phyloP scores from a whole-genome alignment of 1,140 invertebrate species.

The Latrodectus geometricus region DNA sequence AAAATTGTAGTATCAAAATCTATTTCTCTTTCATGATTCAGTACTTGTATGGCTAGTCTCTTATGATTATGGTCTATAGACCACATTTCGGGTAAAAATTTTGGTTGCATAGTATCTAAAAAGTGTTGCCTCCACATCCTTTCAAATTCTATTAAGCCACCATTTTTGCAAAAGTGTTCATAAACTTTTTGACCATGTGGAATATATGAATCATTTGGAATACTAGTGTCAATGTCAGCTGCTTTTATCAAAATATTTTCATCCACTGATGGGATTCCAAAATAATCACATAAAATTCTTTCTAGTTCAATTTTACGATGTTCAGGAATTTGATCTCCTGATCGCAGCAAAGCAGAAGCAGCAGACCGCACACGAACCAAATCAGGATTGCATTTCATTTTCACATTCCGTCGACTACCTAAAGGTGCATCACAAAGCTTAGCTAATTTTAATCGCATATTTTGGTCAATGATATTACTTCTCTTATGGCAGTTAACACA shows the following conservation, averaged over 20 bases:
- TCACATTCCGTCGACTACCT: slow-evolving; percentile 68
- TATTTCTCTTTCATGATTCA: slow-evolving; percentile 52
- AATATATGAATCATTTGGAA: slow-evolving; percentile 73
- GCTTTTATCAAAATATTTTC: slow-evolving; percentile 67
- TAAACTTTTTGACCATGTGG: slow-evolving; percentile 80
- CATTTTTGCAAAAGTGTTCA: slow-evolving; percentile 72
- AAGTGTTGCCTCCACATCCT: slow-evolving; percentile 83
- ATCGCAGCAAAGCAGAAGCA: slow-evolving; percentile 75
- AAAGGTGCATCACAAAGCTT: slow-evolving; percentile 77
- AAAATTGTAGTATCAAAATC: slow-evolving; percentile 52
- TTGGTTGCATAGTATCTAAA: slow-evolving; percentile 79
- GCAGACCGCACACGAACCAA: slow-evolving; percentile 76
- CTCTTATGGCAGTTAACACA: slow-evolving; percentile 80
- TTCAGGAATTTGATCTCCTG: slow-evolving; percentile 72
- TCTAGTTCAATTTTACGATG: slow-evolving; percentile 71
- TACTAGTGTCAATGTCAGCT: slow-evolving; percentile 67
- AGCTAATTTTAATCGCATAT: slow-evolving; percentile 75
- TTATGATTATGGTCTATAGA: slow-evolving; percentile 77
- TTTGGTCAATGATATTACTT: slow-evolving; percentile 78
- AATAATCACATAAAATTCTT: slow-evolving; percentile 67
- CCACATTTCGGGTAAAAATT: slow-evolving; percentile 80
- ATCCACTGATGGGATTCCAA: slow-evolving; percentile 66
- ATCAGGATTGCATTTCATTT: slow-evolving; percentile 66
- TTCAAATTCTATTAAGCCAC: slow-evolving; percentile 79
- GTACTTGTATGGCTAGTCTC: slow-evolving; percentile 38